A percentile compares a stretch with the other conserved stretches of the same genome.
phyloP scores from a whole-genome alignment of 1,140 invertebrate genomes.

The Brevipalpus yothersi region DNA sequence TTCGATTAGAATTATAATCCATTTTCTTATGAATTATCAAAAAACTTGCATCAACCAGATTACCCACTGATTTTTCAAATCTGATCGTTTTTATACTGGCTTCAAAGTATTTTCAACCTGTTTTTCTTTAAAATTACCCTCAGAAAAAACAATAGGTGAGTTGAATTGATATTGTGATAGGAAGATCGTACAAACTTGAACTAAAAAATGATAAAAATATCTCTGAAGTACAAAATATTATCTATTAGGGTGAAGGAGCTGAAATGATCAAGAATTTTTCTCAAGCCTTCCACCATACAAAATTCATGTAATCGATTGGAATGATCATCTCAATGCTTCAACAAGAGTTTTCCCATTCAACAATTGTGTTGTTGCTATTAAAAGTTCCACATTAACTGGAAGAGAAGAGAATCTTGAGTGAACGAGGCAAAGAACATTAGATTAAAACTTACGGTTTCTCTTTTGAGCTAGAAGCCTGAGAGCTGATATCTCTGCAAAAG shows the following conservation, averaged over 20 bases:
- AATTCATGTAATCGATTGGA: neutral
- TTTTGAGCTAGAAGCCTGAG: constrained; percentile 69
- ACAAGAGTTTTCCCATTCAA: constrained; percentile 72
- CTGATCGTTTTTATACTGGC: too few species aligned
- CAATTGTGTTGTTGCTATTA: constrained; percentile 73
- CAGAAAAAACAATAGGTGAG: too few species aligned
- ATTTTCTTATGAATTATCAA: too few species aligned
- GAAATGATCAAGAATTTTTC: neutral
- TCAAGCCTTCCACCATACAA: neutral
- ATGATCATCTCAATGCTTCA: constrained; percentile 38
- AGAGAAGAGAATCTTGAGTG: constrained; percentile 12
- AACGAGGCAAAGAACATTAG: neutral
- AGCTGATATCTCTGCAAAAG: constrained; percentile 79
- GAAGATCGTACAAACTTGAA: neutral
- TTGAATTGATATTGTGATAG: neutral
- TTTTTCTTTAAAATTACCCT: too few species aligned
- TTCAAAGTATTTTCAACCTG: too few species aligned
- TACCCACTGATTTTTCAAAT: too few species aligned
- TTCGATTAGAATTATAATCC: too few species aligned
- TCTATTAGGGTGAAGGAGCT: too few species aligned
- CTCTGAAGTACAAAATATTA: neutral
- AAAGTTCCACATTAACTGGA: constrained; percentile 61
- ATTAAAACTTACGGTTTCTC: constrained; percentile 42
- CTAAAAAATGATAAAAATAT: neutral
- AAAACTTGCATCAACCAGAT: too few species aligned